A percentile compares a stretch with the other conserved stretches of the same genome.
phyloP scores from a whole-genome alignment of 2,888 invertebrate species.

The Latheticus oryzae region DNA sequence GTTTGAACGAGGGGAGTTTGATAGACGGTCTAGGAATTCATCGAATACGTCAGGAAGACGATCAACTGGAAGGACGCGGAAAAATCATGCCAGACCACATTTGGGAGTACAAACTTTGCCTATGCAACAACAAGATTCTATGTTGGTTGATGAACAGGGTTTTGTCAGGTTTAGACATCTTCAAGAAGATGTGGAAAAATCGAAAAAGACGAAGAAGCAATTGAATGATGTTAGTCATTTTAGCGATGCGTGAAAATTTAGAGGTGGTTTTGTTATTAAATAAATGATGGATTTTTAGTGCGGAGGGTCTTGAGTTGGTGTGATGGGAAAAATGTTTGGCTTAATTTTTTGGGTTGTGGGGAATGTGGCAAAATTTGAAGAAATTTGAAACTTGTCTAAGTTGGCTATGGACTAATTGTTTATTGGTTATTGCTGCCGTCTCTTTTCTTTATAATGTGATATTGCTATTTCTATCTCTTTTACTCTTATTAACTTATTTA shows the following conservation, averaged over 20 bases:
- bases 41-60: constrained; percentile 63
- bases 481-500: too few relatives aligned
- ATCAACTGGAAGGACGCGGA: constrained; percentile 63
- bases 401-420: too few relatives aligned
- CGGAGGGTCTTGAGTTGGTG: too few relatives aligned
- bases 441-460: too few relatives aligned
- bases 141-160: constrained; percentile 92
- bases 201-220: constrained; percentile 49
- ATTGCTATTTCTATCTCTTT: too few relatives aligned
- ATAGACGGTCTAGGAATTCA: constrained; percentile 62
- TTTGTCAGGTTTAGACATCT: constrained; percentile 86
- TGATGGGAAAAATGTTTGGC: too few relatives aligned
- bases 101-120: constrained; percentile 71
- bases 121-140: constrained; percentile 73
- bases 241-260: constrained; percentile 60
- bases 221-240: constrained; percentile 60
- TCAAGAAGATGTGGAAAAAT: constrained; percentile 54
- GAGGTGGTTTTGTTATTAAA: neutral
- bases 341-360: too few relatives aligned
- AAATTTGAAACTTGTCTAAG: too few relatives aligned
- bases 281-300: constrained; percentile 2
- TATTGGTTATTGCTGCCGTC: too few relatives aligned
- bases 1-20: constrained; percentile 72
- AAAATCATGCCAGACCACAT: constrained; percentile 67
- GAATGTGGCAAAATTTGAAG: too few relatives aligned